These are phyloP conservation scores for Remorina albescens DNA, from an alignment of 2,797 vertebrate genomes.

Conservation along the genomic window DNA sequence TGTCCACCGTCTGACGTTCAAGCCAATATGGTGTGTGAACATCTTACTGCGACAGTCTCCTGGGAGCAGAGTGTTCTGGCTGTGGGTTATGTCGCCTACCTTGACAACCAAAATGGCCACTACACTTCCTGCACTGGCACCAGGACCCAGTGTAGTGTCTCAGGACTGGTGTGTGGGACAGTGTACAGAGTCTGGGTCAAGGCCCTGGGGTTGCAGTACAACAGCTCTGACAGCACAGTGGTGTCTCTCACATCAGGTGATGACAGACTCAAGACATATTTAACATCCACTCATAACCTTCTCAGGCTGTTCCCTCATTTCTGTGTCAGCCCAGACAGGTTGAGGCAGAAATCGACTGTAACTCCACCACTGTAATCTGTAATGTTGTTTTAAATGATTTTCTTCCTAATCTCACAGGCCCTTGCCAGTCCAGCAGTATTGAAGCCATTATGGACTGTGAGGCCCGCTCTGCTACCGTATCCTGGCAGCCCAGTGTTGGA, in stretches of 20 bases:
- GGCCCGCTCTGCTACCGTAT: slow-evolving; percentile 46
- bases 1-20: slow-evolving; percentile 78
- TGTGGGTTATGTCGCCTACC: slow-evolving; percentile 69
- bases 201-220: slow-evolving; percentile 67
- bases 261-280: background rate
- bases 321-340: too few relatives aligned
- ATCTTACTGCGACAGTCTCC: slow-evolving; percentile 57
- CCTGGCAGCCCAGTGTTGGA: slow-evolving; percentile 74
- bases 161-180: slow-evolving; percentile 70
- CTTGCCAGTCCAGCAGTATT: slow-evolving; percentile 69
- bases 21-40: slow-evolving; percentile 66
- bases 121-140: slow-evolving; percentile 52
- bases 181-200: slow-evolving; percentile 70
- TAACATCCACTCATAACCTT: too few relatives aligned
- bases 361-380: too few relatives aligned
- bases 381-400: background rate
- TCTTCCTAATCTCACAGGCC: slow-evolving; percentile 58
- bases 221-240: slow-evolving; percentile 64
- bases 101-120: slow-evolving; percentile 54
- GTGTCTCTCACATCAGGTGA: slow-evolving; percentile 60
- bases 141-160: slow-evolving; percentile 52
- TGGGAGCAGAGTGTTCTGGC: slow-evolving; percentile 77
- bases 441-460: slow-evolving; percentile 69
- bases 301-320: too few relatives aligned
- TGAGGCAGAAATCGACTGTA: too few relatives aligned